These are phyloP conservation scores for Pseudorhiza aurosa DNA, from an alignment of 30 jellyfish, hydroid and myxozoan species.

Conservation along the genomic window DNA sequence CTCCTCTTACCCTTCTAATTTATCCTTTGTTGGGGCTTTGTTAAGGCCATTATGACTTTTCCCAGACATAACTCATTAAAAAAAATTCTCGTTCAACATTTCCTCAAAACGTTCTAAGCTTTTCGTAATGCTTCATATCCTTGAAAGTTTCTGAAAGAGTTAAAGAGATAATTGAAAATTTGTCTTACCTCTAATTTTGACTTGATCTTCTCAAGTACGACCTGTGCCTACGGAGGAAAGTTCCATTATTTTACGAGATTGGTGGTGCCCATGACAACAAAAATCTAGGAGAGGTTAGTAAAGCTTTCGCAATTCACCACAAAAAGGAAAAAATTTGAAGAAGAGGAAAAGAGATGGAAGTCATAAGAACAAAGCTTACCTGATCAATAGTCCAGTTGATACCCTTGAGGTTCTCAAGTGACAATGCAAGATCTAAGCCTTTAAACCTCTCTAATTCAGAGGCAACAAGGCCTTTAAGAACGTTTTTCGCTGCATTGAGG, in stretches of 20 bases:
- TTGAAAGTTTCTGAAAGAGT: too few relatives aligned
- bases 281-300: too few relatives aligned
- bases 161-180: too few relatives aligned
- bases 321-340: neutral
- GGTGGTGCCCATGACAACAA: neutral
- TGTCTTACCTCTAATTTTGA: conserved; percentile 30
- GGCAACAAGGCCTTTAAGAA: conserved; percentile 44
- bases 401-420: conserved; percentile 26
- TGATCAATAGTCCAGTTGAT: conserved; percentile 78
- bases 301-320: too few relatives aligned
- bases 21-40: too few relatives aligned
- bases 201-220: conserved; percentile 37
- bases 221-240: conserved; percentile 41
- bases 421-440: conserved; percentile 4
- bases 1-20: too few relatives aligned
- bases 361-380: conserved; percentile 16
- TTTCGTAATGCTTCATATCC: too few relatives aligned
- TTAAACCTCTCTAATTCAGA: conserved; percentile 59
- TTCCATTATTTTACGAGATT: neutral
- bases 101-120: too few relatives aligned
- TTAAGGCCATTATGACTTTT: too few relatives aligned
- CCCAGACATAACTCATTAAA: too few relatives aligned
- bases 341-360: neutral
- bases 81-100: too few relatives aligned
- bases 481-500: conserved; percentile 19